Conservation (phyloP, 1,140 invertebrate species). For the Aphidius ervi region DNA sequence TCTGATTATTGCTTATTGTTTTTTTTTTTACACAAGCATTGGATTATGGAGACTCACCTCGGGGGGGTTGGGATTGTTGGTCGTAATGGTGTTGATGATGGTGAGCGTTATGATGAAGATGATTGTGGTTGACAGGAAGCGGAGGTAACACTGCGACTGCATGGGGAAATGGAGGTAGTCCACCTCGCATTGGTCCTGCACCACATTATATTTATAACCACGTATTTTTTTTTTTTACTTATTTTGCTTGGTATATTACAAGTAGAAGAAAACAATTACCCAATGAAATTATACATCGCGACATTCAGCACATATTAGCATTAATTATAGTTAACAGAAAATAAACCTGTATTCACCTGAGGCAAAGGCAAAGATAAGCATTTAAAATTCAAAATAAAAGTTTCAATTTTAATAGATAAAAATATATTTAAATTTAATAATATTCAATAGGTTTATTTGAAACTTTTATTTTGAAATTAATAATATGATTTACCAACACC, state of each 20-base stretch:
- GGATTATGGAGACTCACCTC: conserved; percentile 42
- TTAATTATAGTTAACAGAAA: background rate
- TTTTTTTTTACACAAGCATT: background rate
- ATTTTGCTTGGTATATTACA: conserved; percentile 9
- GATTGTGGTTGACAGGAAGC: conserved; percentile 52
- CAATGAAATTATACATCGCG: background rate
- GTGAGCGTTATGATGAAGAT: conserved; percentile 40
- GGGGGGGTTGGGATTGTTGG: conserved; percentile 54
- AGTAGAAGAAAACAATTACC: no score
- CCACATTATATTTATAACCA: conserved; percentile 39
- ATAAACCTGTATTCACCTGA: no score
- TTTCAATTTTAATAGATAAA: no score
- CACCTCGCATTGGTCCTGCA: conserved; percentile 48
- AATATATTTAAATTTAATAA: background rate
- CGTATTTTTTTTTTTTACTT: conserved; percentile 19
- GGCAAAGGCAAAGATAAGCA: no score
- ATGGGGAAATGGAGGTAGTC: conserved; percentile 57
- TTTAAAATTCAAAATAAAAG: no score
- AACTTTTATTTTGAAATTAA: no score
- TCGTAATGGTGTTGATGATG: conserved; percentile 36
- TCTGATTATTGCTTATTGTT: no score
- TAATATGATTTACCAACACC: no score
- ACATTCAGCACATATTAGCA: background rate
- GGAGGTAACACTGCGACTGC: conserved; percentile 65
- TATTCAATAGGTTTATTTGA: no score